Base-by-base conservation (phyloP, 2,113 vertebrate genomes). In the Dromaius novaehollandiae region DNA sequence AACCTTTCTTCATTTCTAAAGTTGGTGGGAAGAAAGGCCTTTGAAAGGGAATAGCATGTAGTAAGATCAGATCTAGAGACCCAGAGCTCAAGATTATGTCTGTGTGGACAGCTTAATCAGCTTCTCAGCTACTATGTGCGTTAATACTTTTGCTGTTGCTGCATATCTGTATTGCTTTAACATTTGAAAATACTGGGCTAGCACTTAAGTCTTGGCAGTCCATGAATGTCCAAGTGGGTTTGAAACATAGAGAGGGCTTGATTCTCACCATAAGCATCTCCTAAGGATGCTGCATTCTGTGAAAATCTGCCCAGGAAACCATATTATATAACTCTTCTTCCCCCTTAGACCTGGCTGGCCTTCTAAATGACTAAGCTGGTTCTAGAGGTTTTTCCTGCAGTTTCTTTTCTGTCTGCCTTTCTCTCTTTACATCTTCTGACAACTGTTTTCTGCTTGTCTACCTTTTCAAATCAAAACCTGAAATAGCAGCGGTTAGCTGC, bases 381-480 rank as follows among this genome's bases (percentile, higher is more conserved):
- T 92, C 89, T 24, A 26, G 56, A 42, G 30, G 2, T 34, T 17
- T 91, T 89, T 44, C 53, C 22, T 13, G 40, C 44, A 36, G 28
- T 75, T 86, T 90, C 40, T 93, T 11, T 55, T 79, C 69, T 86
- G 6, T 32, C 8, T 58, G 19, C 50, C 20, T 70, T 90, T 90
- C 34, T 75, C 30, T 69, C 30, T 36, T 90, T 50, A 42, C 44
- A 5, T 84, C 15, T 77, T 89, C 32, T 86, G 78, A 82, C 63
- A 90, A 88, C 56, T 76, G 38, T 88, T 94, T 95, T 88, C 58
- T 91, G 66, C 82, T 82, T 93, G 38, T 93, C 79, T 91, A 11
- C 51, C 17, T 79, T 16, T 74, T 94, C n/a, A 82, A 78, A 87
- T 94, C 17, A 71, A 64, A 91, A 51, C 16, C 78, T 96, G 55